Conservation (phyloP, 2,888 invertebrate species). For the Synergus laeviventris region DNA sequence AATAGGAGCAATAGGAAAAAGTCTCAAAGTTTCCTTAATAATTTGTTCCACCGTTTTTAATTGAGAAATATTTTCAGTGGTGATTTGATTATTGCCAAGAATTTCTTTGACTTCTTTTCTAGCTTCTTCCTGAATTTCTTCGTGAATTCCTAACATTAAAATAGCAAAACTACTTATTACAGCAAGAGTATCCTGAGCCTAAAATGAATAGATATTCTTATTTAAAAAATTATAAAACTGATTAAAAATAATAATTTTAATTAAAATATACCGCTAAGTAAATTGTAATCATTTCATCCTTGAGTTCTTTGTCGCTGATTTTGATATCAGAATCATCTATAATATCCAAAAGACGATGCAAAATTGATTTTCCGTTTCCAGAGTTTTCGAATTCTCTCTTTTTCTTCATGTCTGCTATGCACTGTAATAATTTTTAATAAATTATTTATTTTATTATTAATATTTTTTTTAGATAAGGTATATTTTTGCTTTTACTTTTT, state of each 20-base stretch:
- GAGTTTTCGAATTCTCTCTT: not conserved
- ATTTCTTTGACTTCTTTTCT: constrained; percentile 50
- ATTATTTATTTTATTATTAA: not conserved
- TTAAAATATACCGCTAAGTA: constrained; percentile 54
- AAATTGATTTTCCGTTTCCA: constrained; percentile 37
- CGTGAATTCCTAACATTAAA: constrained; percentile 55
- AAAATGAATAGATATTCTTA: constrained; percentile 15
- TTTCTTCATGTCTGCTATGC: constrained; percentile 19
- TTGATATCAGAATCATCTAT: constrained; percentile 45
- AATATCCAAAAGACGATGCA: constrained; percentile 51
- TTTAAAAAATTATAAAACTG: not conserved
- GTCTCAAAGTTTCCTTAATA: constrained; percentile 82
- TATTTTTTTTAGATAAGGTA: not conserved
- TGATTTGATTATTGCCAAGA: constrained; percentile 43
- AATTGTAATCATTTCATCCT: constrained; percentile 57
- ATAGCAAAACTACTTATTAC: constrained; percentile 51
- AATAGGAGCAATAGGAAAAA: constrained; percentile 83
- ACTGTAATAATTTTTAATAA: constrained; percentile 4
- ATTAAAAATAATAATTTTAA: not conserved
- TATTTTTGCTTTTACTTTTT: constrained; percentile 44
- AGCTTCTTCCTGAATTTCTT: constrained; percentile 52
- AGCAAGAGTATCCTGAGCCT: constrained; percentile 58
- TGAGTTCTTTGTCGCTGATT: constrained; percentile 51
- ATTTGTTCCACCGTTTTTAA: constrained; percentile 79
- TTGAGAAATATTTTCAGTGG: constrained; percentile 45